phyloP scores from a whole-genome alignment of 1,140 invertebrate genomes.

The Aphis gossypii region DNA sequence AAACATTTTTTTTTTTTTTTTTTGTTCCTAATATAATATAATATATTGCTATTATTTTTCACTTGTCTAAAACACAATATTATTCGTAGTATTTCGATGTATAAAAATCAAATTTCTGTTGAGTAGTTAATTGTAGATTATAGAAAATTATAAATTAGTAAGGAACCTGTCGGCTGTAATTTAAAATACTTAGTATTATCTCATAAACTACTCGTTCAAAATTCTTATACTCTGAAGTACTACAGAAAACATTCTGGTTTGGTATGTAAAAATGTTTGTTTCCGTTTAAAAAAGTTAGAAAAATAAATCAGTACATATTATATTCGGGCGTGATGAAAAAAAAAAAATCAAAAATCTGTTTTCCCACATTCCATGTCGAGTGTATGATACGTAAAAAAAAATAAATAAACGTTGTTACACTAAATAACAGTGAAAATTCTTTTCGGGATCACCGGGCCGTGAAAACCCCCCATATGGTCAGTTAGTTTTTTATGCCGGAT shows the following conservation, averaged over 20 bases:
- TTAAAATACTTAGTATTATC: neutral
- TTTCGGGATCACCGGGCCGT: slow-evolving; percentile 33
- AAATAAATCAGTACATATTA: neutral
- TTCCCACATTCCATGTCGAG: slow-evolving; percentile 34
- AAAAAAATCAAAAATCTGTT: neutral
- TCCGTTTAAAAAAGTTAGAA: neutral
- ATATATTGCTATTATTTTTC: neutral
- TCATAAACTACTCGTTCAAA: neutral
- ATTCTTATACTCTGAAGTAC: neutral
- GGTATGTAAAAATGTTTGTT: neutral
- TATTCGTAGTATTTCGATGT: no score
- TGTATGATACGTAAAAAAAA: neutral
- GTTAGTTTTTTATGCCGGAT: neutral
- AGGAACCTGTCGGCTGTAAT: neutral
- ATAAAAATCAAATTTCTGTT: neutral
- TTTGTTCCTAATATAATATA: no score
- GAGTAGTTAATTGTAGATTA: no score
- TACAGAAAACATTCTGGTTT: neutral
- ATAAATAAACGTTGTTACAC: neutral
- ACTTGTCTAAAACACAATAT: neutral
- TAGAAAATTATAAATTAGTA: neutral
- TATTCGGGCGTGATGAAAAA: neutral
- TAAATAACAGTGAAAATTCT: slow-evolving; percentile 30
- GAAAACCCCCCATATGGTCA: slow-evolving; percentile 16
- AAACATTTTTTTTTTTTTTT: no score